Evolutionary conservation across 2,797 vertebrate species (phyloP).

Genomic region (Glossophaga mutica): DNA sequence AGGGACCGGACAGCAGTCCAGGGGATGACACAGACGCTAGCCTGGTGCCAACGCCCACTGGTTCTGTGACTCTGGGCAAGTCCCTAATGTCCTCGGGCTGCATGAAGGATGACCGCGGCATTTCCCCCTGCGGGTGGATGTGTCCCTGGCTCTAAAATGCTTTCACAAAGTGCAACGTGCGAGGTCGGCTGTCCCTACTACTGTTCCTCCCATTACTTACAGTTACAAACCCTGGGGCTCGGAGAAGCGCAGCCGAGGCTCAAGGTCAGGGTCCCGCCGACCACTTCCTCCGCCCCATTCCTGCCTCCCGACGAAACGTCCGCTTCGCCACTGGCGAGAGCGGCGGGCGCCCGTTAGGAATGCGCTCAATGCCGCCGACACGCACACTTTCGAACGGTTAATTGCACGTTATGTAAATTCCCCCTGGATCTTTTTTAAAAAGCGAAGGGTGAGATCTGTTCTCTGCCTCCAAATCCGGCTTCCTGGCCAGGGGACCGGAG

Average conservation of each 20-base stretch:
- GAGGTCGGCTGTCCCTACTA: neutral
- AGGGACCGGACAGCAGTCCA: neutral
- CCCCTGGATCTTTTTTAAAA: neutral
- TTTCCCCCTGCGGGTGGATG: neutral
- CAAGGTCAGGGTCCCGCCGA: neutral
- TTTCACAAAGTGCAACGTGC: rapidly evolving
- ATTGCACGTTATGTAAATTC: neutral
- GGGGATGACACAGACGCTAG: neutral
- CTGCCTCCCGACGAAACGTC: neutral
- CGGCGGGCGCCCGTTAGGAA: neutral
- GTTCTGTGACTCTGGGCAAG: neutral
- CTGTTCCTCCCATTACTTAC: neutral
- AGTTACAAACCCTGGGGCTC: neutral
- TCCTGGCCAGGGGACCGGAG: neutral
- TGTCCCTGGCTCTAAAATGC: neutral
- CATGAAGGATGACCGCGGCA: neutral
- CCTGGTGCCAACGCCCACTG: neutral
- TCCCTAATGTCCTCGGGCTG: neutral
- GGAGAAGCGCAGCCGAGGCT: neutral
- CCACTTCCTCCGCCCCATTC: neutral
- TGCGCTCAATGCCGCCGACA: rapidly evolving
- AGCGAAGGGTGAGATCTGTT: no score
- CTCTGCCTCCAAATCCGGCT: neutral
- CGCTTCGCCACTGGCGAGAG: neutral
- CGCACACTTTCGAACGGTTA: rapidly evolving